Evolutionary conservation across 2,888 invertebrate genomes (phyloP).

Genomic region (Eubasilissa splendida): DNA sequence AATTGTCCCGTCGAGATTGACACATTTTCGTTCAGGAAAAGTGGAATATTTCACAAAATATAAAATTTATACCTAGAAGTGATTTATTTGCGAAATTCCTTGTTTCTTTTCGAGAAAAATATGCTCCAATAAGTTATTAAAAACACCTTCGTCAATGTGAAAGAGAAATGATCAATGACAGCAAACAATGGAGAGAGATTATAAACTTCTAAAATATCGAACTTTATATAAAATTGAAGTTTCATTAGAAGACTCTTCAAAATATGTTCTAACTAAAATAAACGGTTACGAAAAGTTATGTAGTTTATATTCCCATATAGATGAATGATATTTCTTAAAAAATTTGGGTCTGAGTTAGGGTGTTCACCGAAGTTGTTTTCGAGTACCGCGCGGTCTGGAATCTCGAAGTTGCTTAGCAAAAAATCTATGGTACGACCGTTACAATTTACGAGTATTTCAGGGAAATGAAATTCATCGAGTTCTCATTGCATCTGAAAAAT

Average conservation of each 20-base stretch:
- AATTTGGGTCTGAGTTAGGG: slow-evolving; percentile 27
- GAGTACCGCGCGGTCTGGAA: slow-evolving; percentile 18
- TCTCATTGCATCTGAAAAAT: slow-evolving; percentile 39
- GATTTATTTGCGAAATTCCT: too few relatives aligned
- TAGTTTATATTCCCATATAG: slow-evolving; percentile 20
- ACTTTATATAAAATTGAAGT: too few relatives aligned
- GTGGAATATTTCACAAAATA: not conserved
- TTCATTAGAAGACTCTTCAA: not conserved
- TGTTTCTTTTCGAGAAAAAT: too few relatives aligned
- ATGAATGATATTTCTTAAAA: slow-evolving; percentile 37
- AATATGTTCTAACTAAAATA: not conserved
- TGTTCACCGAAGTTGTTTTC: slow-evolving; percentile 33
- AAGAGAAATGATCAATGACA: too few relatives aligned
- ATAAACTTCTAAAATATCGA: too few relatives aligned
- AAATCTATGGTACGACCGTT: slow-evolving; percentile 50
- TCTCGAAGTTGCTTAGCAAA: slow-evolving; percentile 49
- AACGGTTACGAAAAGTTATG: slow-evolving; percentile 2
- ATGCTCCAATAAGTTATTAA: too few relatives aligned
- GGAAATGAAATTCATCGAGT: slow-evolving; percentile 55
- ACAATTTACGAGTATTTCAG: slow-evolving; percentile 56
- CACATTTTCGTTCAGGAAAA: slow-evolving; percentile 11
- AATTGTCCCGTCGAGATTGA: slow-evolving; percentile 26
- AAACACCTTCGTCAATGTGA: too few relatives aligned
- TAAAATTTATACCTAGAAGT: too few relatives aligned
- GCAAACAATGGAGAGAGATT: too few relatives aligned